Evolutionary conservation across 2,113 vertebrate genomes (phyloP).

Genomic region (Petromus typicus): DNA sequence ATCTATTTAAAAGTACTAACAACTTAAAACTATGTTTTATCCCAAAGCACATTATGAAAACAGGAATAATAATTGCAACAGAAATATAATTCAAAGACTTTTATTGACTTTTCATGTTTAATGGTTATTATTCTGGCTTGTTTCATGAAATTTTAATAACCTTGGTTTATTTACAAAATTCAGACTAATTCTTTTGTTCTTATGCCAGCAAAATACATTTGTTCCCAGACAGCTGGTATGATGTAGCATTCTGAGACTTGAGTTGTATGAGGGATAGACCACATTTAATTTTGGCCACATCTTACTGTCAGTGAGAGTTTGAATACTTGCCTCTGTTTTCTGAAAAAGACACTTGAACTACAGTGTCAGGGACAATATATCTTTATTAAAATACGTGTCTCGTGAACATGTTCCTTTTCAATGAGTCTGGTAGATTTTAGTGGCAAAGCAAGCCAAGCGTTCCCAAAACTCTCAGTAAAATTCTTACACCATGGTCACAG

Average conservation of each 20-base stretch:
- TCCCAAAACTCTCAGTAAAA: neutral
- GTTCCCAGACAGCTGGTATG: slow-evolving; percentile 84
- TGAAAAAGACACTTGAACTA: slow-evolving; percentile 35
- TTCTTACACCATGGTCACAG: neutral
- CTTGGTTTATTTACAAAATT: slow-evolving; percentile 86
- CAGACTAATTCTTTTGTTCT: slow-evolving; percentile 85
- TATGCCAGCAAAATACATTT: slow-evolving; percentile 87
- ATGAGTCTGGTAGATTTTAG: neutral
- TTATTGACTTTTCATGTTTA: slow-evolving; percentile 83
- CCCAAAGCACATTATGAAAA: slow-evolving; percentile 82
- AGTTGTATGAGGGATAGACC: slow-evolving; percentile 67
- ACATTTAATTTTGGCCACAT: slow-evolving; percentile 79
- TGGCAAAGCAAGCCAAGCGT: neutral
- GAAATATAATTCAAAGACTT: slow-evolving; percentile 84
- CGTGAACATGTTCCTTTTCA: neutral
- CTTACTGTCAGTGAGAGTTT: slow-evolving; percentile 74
- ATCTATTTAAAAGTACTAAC: slow-evolving; percentile 77
- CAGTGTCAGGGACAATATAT: slow-evolving; percentile 17
- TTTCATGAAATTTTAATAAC: slow-evolving; percentile 82
- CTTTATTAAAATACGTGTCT: slow-evolving; percentile 37
- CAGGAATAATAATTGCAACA: slow-evolving; percentile 84
- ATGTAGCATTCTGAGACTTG: slow-evolving; percentile 79
- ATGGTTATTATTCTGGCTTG: slow-evolving; percentile 85
- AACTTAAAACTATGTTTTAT: slow-evolving; percentile 80
- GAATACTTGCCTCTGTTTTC: slow-evolving; percentile 55